These are phyloP conservation scores for Anarrhichthys ocellatus DNA, from an alignment of 2,113 vertebrate genomes.

Conservation along the genomic window DNA sequence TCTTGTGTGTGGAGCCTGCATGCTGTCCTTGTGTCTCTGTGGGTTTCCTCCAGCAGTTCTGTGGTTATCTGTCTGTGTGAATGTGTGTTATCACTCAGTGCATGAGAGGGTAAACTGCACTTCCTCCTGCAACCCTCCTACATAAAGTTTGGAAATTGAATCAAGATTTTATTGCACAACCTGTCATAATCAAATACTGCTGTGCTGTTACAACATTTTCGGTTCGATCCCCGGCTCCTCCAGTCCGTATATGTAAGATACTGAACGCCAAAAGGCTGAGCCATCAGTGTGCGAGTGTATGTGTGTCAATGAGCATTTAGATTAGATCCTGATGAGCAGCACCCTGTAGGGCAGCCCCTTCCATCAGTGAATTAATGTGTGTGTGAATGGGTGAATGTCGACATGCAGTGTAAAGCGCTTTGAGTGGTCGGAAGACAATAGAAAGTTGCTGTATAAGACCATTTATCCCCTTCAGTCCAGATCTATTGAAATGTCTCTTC, in stretches of 20 bases:
- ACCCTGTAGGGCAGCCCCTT: too few relatives aligned
- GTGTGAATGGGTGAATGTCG: too few relatives aligned
- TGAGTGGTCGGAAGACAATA: neutral
- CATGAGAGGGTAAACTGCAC: neutral
- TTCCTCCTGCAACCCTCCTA: neutral
- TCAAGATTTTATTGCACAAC: neutral
- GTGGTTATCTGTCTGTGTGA: neutral
- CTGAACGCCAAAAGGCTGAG: too few relatives aligned
- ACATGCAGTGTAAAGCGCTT: too few relatives aligned
- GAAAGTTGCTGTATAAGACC: neutral
- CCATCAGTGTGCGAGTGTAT: too few relatives aligned
- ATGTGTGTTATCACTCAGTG: constrained; percentile 9
- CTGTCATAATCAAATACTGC: neutral
- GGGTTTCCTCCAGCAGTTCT: neutral
- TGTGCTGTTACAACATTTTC: neutral
- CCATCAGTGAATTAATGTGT: too few relatives aligned
- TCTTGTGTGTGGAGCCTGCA: neutral
- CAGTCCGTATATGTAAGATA: too few relatives aligned
- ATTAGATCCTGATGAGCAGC: too few relatives aligned
- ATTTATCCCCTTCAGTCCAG: neutral
- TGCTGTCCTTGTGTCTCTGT: neutral
- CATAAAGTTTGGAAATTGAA: neutral
- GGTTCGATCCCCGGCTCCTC: too few relatives aligned
- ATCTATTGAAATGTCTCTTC: neutral
- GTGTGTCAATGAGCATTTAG: too few relatives aligned